These are phyloP conservation scores for Drosophila pectinifera DNA, from an alignment of 1,140 invertebrate species.

Conservation along the genomic window DNA sequence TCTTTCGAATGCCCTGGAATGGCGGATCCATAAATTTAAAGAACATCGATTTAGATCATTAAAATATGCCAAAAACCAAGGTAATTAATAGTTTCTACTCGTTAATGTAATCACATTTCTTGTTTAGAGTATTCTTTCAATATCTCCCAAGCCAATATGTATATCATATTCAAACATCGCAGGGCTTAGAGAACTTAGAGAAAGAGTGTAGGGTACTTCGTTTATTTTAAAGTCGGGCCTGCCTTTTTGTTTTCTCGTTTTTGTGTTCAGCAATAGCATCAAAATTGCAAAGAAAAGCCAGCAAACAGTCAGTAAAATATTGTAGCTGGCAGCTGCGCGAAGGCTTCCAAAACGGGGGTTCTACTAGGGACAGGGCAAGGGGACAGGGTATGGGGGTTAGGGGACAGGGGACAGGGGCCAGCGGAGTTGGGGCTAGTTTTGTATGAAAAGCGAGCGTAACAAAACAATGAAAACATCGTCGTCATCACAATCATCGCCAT, in stretches of 20 bases:
- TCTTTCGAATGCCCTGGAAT: slow-evolving; percentile 13
- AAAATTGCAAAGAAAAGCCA: slow-evolving; percentile 75
- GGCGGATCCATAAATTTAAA: background rate
- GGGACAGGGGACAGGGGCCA: slow-evolving; percentile 2
- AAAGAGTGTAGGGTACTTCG: slow-evolving; percentile 23
- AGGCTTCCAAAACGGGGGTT: slow-evolving; percentile 9
- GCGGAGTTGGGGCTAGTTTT: slow-evolving; percentile 35
- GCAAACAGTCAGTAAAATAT: slow-evolving; percentile 78
- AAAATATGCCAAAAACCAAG: background rate
- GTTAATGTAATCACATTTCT: no score
- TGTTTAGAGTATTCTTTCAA: no score
- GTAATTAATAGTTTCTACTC: no score
- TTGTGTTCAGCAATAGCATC: slow-evolving; percentile 59
- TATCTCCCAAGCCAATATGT: no score
- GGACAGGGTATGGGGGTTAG: background rate
- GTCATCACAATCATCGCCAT: slow-evolving; percentile 82
- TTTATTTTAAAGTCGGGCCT: background rate
- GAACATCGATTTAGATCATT: background rate
- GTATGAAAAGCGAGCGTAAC: slow-evolving; percentile 65
- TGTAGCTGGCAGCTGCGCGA: slow-evolving; percentile 75
- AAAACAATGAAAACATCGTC: slow-evolving; percentile 82
- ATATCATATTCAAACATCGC: no score
- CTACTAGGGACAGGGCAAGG: background rate
- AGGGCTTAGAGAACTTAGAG: no score
- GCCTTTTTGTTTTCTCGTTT: slow-evolving; percentile 39